Percentiles rank a stretch among this genome's conserved stretches.
These are phyloP conservation scores for Ctenopoma multispine DNA, from an alignment of 2,797 vertebrate species.

Conservation along the genomic window DNA sequence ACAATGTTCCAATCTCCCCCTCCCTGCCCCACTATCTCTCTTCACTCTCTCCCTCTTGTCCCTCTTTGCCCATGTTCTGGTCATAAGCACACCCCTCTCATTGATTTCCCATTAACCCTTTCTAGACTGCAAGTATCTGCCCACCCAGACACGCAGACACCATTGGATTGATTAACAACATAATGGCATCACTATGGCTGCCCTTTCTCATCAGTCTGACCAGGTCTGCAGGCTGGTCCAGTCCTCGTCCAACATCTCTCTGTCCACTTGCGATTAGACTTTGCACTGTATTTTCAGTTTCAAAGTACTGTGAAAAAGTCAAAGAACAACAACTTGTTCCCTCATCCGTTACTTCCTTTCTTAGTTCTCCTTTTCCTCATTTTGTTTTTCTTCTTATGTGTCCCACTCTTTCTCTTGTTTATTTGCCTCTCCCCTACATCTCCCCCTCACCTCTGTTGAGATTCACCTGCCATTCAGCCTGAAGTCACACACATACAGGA, in stretches of 20 bases:
- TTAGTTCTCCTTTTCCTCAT: background rate
- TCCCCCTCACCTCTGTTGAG: slow-evolving; percentile 58
- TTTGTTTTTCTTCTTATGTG: background rate
- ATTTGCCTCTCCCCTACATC: slow-evolving; percentile 18
- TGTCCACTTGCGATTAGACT: background rate
- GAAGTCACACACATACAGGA: slow-evolving; percentile 58
- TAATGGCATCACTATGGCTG: slow-evolving; percentile 75
- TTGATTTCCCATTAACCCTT: slow-evolving; percentile 89
- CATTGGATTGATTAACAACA: slow-evolving; percentile 80
- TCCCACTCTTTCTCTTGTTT: background rate
- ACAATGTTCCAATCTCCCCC: slow-evolving; percentile 81
- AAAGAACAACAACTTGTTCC: background rate
- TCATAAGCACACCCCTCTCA: slow-evolving; percentile 82
- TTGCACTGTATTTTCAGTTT: background rate
- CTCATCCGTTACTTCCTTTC: background rate
- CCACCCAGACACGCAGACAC: slow-evolving; percentile 77
- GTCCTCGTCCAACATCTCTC: slow-evolving; percentile 31
- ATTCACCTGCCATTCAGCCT: slow-evolving; percentile 65
- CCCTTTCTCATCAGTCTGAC: slow-evolving; percentile 65
- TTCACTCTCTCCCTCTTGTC: slow-evolving; percentile 50
- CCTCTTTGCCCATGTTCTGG: slow-evolving; percentile 71
- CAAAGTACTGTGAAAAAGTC: background rate
- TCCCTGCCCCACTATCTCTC: slow-evolving; percentile 57
- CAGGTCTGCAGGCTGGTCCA: slow-evolving; percentile 39
- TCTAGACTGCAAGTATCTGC: slow-evolving; percentile 79